Evolutionary conservation across 2,797 vertebrate species (phyloP), one percentile per base, ranked within the genome.

Genomic region (Mastacembelus armatus): DNA sequence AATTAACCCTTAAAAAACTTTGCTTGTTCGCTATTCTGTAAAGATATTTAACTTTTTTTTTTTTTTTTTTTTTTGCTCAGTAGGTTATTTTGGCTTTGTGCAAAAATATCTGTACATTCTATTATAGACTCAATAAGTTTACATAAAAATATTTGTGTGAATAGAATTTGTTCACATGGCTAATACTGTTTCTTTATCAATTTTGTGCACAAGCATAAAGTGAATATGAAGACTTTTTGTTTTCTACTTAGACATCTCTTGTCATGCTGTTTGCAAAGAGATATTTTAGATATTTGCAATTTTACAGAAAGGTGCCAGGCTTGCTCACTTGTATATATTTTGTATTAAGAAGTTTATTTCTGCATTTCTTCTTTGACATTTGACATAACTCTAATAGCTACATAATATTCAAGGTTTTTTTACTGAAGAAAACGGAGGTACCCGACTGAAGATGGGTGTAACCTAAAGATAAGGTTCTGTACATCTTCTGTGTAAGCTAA

Each of bases 391-490:
- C 16, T 1, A 22, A 12, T 8, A 26, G 10, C 4, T 38, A 11
- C 0, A 7, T 43, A 42, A 22, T 43, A 57, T 43, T 57, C 1
- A 4, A 11, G n/a, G n/a, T n/a, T 51, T 24, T 47, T 69, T 40
- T 40, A 12, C 24, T 45, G 49, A 30, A 22, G 24, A 51, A 56
- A 74, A 70, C 60, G 65, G 51, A 52, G 43, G 36, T 38, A 42
- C 33, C 44, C 52, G 42, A 29, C 21, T 32, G 43, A 58, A 55
- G 44, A 49, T 82, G 89, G 87, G 90, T 62, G 92, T 90, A 73
- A 86, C 86, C 51, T 56, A 56, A 14, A 91, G 92, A 93, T 93
- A 92, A 91, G 78, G 12, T 39, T 35, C 58, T 44, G 40, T 48
- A 21, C 4, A 7, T 56, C 63, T 48, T 60, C 66, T 50, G 38